These are phyloP conservation scores for Agrenia bidenticulata DNA, from an alignment of 2,888 invertebrate genomes.

Conservation along the genomic window DNA sequence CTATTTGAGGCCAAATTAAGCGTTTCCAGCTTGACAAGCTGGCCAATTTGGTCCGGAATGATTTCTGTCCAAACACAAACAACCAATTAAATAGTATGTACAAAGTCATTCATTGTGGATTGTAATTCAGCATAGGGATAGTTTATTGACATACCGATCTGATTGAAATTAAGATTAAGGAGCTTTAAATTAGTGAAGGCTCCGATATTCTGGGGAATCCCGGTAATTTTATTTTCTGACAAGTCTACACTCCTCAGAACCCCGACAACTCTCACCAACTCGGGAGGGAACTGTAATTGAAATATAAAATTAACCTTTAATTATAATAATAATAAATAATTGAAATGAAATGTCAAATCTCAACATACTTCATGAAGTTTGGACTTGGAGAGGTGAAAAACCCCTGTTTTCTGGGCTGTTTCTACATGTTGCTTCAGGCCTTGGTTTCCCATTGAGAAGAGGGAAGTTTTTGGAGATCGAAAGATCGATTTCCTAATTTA, in stretches of 20 bases:
- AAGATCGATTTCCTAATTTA: too few species aligned
- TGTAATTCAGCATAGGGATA: conserved; percentile 2
- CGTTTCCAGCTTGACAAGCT: conserved; percentile 45
- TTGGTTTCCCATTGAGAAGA: conserved; percentile 77
- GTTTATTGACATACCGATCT: conserved; percentile 57
- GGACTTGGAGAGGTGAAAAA: conserved; percentile 80
- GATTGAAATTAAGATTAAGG: conserved; percentile 60
- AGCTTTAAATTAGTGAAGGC: conserved; percentile 59
- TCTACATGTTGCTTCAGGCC: conserved; percentile 87
- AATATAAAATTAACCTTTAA: too few species aligned
- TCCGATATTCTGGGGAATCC: conserved; percentile 60
- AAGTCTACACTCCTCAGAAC: conserved; percentile 84
- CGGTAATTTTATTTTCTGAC: conserved; percentile 82
- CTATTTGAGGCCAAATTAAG: conserved; percentile 39
- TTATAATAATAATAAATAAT: conserved; percentile 14
- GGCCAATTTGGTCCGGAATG: conserved; percentile 50
- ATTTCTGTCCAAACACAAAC: too few species aligned
- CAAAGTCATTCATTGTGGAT: not conserved
- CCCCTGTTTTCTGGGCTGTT: conserved; percentile 93
- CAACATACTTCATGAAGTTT: conserved; percentile 69
- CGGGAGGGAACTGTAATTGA: conserved; percentile 63
- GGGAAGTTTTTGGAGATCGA: too few species aligned
- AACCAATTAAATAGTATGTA: too few species aligned
- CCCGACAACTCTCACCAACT: conserved; percentile 66
- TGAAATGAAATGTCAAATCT: not conserved